Evolutionary conservation across 1,140 invertebrate species (phyloP).

Genomic region (Drosophila miranda): DNA sequence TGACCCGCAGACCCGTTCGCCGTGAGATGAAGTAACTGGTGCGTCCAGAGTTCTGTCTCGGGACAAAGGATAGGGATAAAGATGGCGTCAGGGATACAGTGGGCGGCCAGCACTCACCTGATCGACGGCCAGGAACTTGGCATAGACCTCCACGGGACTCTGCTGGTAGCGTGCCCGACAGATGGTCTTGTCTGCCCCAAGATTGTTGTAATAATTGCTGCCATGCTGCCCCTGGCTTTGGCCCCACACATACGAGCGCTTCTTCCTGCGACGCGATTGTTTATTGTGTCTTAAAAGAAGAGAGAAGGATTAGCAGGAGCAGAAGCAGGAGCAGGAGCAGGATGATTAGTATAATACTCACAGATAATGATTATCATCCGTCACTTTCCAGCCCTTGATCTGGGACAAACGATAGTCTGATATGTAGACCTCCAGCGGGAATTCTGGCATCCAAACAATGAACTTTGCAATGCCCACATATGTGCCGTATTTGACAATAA

Average conservation of each 20-base stretch:
- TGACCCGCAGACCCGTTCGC: conserved; percentile 93
- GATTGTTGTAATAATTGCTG: conserved; percentile 83
- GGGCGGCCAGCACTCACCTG: conserved; percentile 83
- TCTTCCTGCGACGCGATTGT: conserved; percentile 84
- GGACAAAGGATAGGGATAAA: not conserved
- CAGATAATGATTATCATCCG: conserved; percentile 87
- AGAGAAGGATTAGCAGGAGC: not conserved
- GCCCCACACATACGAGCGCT: conserved; percentile 84
- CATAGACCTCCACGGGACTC: conserved; percentile 94
- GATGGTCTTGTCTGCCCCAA: conserved; percentile 84
- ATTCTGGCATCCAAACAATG: conserved; percentile 98
- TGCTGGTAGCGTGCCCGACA: conserved; percentile 95
- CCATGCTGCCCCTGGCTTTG: conserved; percentile 43
- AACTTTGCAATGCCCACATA: conserved; percentile 94
- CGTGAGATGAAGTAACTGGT: conserved; percentile 94
- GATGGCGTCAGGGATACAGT: too few species aligned
- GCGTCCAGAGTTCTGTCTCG: conserved; percentile 89
- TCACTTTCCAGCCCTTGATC: conserved; percentile 94
- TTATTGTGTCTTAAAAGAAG: conserved; percentile 67
- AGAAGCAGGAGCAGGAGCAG: too few species aligned
- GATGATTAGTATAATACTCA: conserved; percentile 54
- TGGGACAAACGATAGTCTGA: conserved; percentile 94
- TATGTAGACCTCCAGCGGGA: conserved; percentile 94
- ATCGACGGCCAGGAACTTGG: conserved; percentile 93
- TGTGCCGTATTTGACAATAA: conserved; percentile 96